A percentile compares a stretch with the other conserved stretches of the same genome.
Conservation (phyloP, 1,140 invertebrate species). For the Microplitis mediator region DNA sequence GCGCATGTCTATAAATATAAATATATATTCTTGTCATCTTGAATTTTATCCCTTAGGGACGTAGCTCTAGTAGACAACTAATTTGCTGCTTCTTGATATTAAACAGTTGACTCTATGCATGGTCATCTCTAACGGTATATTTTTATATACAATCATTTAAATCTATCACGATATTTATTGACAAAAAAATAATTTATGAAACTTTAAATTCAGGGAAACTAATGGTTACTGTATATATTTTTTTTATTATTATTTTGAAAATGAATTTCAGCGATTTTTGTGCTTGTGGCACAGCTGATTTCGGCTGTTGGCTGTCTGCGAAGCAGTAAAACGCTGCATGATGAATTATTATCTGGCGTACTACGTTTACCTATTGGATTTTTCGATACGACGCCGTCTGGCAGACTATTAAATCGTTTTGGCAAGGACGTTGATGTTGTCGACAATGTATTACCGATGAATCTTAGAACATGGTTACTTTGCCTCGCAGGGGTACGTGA, state of each 20-base stretch:
- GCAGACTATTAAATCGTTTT: constrained; percentile 69
- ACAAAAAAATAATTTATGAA: not conserved
- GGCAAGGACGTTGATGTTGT: constrained; percentile 64
- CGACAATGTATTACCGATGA: constrained; percentile 61
- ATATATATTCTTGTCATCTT: too few relatives aligned
- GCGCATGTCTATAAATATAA: too few relatives aligned
- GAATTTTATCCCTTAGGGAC: too few relatives aligned
- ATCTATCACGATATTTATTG: too few relatives aligned
- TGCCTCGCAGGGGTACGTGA: constrained; percentile 71
- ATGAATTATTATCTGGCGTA: constrained; percentile 47
- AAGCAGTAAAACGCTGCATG: constrained; percentile 54
- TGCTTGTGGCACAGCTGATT: constrained; percentile 51
- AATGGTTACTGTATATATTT: not conserved
- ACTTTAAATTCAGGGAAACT: not conserved
- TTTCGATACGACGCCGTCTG: constrained; percentile 68
- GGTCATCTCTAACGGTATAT: too few relatives aligned
- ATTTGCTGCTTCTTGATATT: too few relatives aligned
- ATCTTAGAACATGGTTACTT: constrained; percentile 59
- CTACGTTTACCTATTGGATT: constrained; percentile 61
- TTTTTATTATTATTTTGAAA: constrained; percentile 8
- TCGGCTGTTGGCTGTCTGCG: constrained; percentile 54
- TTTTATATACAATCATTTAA: too few relatives aligned
- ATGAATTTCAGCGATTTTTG: constrained; percentile 53
- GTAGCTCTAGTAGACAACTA: too few relatives aligned
- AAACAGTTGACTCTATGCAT: too few relatives aligned